Conservation (phyloP, 2,113 vertebrate species). For the Gulo gulo region DNA sequence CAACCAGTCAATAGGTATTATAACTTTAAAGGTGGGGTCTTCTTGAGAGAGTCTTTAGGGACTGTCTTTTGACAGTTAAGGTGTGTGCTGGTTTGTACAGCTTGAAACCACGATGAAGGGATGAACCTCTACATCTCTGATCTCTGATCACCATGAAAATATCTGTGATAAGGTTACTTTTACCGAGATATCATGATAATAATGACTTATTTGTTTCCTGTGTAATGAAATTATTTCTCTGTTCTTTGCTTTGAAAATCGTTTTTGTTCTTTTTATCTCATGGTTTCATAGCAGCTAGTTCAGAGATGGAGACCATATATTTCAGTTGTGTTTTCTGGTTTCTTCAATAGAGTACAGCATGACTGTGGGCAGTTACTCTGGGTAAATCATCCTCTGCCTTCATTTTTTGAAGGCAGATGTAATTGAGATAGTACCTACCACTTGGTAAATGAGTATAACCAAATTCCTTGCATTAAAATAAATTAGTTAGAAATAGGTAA, state of each 20-base stretch:
- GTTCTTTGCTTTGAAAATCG: conserved; percentile 20
- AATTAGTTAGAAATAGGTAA: conserved; percentile 34
- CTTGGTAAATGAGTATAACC: neutral
- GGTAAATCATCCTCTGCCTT: neutral
- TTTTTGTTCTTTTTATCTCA: neutral
- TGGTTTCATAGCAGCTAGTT: conserved; percentile 21
- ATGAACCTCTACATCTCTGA: neutral
- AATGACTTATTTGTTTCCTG: neutral
- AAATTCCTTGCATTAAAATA: neutral
- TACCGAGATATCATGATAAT: neutral
- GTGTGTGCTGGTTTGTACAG: neutral
- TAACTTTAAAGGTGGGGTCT: neutral
- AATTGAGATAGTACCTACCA: neutral
- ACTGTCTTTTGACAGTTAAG: neutral
- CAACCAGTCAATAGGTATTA: neutral
- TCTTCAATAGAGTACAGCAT: neutral
- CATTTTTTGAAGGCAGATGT: neutral
- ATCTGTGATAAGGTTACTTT: neutral
- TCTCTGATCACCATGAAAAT: neutral
- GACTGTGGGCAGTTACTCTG: neutral
- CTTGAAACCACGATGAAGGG: neutral
- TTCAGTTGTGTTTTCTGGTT: conserved; percentile 49
- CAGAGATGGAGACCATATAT: neutral
- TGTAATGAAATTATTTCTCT: neutral
- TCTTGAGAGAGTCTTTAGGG: neutral